Base-by-base conservation (phyloP, 92 coral and sea anemone genomes). In the Micromussa lordhowensis region DNA sequence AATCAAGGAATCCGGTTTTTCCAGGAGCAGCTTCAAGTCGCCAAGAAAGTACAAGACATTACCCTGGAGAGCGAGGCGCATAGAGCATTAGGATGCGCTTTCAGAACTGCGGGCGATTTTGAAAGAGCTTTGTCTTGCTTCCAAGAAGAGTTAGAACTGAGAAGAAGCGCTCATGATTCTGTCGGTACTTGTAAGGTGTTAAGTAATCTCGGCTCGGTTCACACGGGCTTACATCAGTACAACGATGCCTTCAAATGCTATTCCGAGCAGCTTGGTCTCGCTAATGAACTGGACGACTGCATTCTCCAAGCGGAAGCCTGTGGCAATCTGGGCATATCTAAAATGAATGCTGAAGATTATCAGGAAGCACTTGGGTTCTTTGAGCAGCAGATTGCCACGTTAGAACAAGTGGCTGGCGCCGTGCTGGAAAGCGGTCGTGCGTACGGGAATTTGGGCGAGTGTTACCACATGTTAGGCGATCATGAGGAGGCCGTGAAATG, bases 371-470 rank as follows among this genome's bases (percentile, higher is more conserved):
- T 96, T 87, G 94, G 92, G 30, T 96, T 91, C 81, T 98, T 98
- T 84, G 96, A 94, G 66, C 95, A 90, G 82, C 98, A 94, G 72
- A 83, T 98, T 48, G 97, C 96, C 18, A 88, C 92, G 29, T 88
- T 98, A 80, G 98, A 96, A 78, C 95, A 89, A 29, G 85, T 90
- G 26, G 91, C 95, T 9, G 92, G 92, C 44, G 95, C 92, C 30
- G 92, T 91, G 73, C 92, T 98, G 79, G 99, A 98, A 74, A 90
- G 96, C 32, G 99, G 98, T 13, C 98, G 98, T 68, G 98, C 96
- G 55, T 94, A 94, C 85, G 98, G 99, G 70, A 96, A 98, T 82
- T 72, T 93, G 22, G 99, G 96, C 72, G 99, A 98, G 84, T 98
- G 98, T 87, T 89, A 96, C 32, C 91, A 83, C 82, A 75, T 86